Percentiles rank a stretch among this genome's conserved stretches.
Evolutionary conservation across 2,113 vertebrate species (phyloP).

Genomic region (Pedetes capensis): DNA sequence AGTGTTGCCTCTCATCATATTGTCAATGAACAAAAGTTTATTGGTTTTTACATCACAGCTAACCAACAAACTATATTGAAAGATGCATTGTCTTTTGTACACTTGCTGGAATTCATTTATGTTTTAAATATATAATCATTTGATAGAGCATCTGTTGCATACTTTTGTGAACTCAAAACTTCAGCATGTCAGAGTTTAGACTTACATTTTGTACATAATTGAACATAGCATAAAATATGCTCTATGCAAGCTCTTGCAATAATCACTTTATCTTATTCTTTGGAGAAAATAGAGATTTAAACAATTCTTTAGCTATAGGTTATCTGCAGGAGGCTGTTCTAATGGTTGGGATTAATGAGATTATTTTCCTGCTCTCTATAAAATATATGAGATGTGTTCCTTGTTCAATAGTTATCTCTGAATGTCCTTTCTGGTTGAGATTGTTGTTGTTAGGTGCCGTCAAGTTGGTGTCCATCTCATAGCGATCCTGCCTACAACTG

Average conservation of each 20-base stretch:
- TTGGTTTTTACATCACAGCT: background rate
- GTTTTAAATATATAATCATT: background rate
- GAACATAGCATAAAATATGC: background rate
- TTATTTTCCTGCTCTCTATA: background rate
- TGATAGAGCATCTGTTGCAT: background rate
- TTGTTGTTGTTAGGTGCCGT: too few species aligned
- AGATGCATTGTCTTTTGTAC: background rate
- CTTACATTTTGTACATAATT: background rate
- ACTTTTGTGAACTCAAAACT: background rate
- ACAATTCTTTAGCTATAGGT: background rate
- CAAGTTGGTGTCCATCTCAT: too few species aligned
- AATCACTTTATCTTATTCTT: background rate
- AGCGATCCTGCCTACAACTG: too few species aligned
- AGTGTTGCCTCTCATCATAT: background rate
- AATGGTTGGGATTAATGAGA: background rate
- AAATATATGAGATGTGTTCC: background rate
- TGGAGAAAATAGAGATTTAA: background rate
- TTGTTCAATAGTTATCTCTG: background rate
- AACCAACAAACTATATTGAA: background rate
- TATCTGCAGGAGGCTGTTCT: background rate
- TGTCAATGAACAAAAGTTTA: background rate
- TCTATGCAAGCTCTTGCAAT: background rate
- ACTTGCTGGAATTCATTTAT: background rate
- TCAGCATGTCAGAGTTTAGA: constrained; percentile 1
- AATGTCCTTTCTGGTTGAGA: background rate